These are phyloP conservation scores for Mustela nigripes DNA, from an alignment of 2,113 vertebrate species.

Conservation along the genomic window DNA sequence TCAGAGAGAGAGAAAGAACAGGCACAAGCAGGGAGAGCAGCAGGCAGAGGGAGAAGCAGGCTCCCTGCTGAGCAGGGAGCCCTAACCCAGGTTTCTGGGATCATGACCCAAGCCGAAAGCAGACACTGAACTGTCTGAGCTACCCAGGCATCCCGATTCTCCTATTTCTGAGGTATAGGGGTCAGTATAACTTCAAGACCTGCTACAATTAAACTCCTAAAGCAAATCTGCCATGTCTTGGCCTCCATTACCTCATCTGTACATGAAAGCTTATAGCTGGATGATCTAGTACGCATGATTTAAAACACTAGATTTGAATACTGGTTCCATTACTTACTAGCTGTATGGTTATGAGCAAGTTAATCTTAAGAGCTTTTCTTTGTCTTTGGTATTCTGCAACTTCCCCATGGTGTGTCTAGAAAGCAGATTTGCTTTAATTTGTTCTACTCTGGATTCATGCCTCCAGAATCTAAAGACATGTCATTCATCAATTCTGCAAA, in stretches of 20 bases:
- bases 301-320: conserved; percentile 42
- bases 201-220: conserved; percentile 4
- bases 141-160: background rate
- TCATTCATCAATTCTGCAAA: conserved; percentile 47
- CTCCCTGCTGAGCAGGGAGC: too few relatives aligned
- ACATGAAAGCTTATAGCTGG: background rate
- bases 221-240: background rate
- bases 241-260: background rate
- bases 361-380: background rate
- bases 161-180: background rate
- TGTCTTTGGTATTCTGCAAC: background rate
- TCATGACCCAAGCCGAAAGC: too few relatives aligned
- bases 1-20: too few relatives aligned
- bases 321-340: background rate
- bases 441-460: background rate
- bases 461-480: background rate
- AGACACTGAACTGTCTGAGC: too few relatives aligned
- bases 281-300: background rate
- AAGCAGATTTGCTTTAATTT: conserved; percentile 45
- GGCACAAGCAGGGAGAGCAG: too few relatives aligned
- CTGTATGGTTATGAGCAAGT: conserved; percentile 14
- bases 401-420: background rate
- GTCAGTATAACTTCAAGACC: conserved; percentile 11
- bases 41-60: too few relatives aligned
- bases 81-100: too few relatives aligned